These are phyloP conservation scores for Oscheius sp. DNA, from an alignment of 1,140 invertebrate species.

Conservation along the genomic window DNA sequence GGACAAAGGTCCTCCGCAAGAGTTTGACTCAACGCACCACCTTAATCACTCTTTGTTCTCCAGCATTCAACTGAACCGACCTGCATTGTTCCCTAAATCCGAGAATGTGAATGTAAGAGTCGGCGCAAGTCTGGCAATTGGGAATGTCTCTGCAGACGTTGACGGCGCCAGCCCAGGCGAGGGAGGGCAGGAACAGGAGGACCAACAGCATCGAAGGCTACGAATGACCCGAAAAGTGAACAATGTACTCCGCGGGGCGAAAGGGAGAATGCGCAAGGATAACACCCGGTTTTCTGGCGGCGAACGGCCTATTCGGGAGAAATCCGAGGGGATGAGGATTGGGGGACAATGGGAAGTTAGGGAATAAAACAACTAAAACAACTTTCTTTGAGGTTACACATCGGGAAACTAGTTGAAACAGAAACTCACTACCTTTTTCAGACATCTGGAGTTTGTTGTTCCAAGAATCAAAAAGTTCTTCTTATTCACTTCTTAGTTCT, in stretches of 20 bases:
- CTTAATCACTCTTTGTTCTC: constrained; percentile 35
- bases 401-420: too few relatives aligned
- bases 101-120: constrained; percentile 59
- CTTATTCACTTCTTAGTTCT: too few relatives aligned
- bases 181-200: background rate
- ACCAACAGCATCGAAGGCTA: background rate
- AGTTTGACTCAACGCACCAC: constrained; percentile 56
- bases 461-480: too few relatives aligned
- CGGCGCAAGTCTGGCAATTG: constrained; percentile 49
- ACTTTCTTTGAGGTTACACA: too few relatives aligned
- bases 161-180: constrained; percentile 47
- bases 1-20: constrained; percentile 56
- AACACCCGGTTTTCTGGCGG: too few relatives aligned
- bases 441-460: too few relatives aligned
- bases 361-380: too few relatives aligned
- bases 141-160: constrained; percentile 56
- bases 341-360: too few relatives aligned
- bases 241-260: constrained; percentile 17
- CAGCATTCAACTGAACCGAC: constrained; percentile 23
- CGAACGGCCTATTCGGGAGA: too few relatives aligned
- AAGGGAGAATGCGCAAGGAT: too few relatives aligned
- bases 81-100: constrained; percentile 58
- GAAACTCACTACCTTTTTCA: too few relatives aligned
- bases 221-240: constrained; percentile 16
- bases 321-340: too few relatives aligned